Base-by-base conservation (phyloP, 2,113 vertebrate species). In the Anser brachyrhynchus region DNA sequence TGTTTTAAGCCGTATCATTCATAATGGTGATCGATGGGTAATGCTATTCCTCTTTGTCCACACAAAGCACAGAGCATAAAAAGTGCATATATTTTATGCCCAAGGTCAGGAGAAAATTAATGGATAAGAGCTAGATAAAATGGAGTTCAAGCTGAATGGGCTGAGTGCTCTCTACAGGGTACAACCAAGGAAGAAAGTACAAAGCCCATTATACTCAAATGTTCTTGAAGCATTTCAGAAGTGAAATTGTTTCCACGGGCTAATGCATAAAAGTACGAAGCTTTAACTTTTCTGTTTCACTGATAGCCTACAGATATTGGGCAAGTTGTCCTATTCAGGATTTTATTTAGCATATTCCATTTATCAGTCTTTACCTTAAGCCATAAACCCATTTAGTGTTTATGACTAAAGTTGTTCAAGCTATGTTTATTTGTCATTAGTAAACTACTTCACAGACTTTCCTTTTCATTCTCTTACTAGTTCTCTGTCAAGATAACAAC, bases 71-170 rank as follows among this genome's bases (percentile, higher is more conserved):
- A 75, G 73, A 89, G 98, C 95, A 98, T 98, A 98, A 98, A 98
- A 98, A 98, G 97, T 84, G 44, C 96, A 95, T 97, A 97, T 98
- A 98, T 98, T 97, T 97, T 97, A 98, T 98, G 98, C 98, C 98
- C 98, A 98, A 98, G 98, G 97, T 98, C 98, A 98, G 94, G 79
- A 98, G 98, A 98, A 98, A 99, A 99, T 98, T 98, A 99, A 99
- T 99, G 98, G 98, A 98, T 98, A 98, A 98, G 97, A 98, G 97
- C 94, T 96, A 98, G 97, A 99, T 98, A 98, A 98, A 98, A 98
- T 97, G 97, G 97, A 98, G 98, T 98, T 99, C 98, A 98, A 98
- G 97, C 95, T 98, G 98, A 99, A 99, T 97, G 98, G 98, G 98
- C 92, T 95, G 97, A 98, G 96, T 97, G 94, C 84, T 97, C 97